Evolutionary conservation across 1,140 invertebrate species (phyloP).

Genomic region (Panagrolaimus sp.): DNA sequence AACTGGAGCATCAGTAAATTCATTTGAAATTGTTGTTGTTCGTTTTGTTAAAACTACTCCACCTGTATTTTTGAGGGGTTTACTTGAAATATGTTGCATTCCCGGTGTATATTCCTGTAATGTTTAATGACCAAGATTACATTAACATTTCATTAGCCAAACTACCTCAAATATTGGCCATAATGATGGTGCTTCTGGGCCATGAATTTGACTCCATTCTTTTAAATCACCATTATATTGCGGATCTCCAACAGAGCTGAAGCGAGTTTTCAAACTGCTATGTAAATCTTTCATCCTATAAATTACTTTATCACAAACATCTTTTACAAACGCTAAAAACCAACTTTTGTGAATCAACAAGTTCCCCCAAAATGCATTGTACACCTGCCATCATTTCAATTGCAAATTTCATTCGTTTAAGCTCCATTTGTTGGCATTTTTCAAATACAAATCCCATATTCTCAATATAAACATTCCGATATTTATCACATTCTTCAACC

Average conservation of each 20-base stretch:
- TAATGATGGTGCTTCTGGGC: constrained; percentile 35
- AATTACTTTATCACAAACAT: constrained; percentile 9
- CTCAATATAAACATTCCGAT: constrained; percentile 45
- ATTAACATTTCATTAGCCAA: too few species aligned
- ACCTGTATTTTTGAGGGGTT: constrained; percentile 9
- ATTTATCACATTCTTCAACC: constrained; percentile 43
- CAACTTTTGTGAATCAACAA: constrained; percentile 33
- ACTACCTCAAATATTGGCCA: constrained; percentile 46
- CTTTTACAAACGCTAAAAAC: constrained; percentile 11
- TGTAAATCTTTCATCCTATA: constrained; percentile 47
- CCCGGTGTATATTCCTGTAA: constrained; percentile 49
- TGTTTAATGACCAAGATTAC: constrained; percentile 20
- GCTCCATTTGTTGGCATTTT: constrained; percentile 54
- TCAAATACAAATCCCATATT: constrained; percentile 57
- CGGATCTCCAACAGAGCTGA: constrained; percentile 25
- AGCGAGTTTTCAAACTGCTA: constrained; percentile 28
- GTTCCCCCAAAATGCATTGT: constrained; percentile 43
- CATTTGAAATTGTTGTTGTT: constrained; percentile 33
- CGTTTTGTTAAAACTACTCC: constrained; percentile 47
- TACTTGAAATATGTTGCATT: constrained; percentile 41
- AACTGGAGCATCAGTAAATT: constrained; percentile 24
- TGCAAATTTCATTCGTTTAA: constrained; percentile 50
- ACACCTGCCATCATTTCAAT: constrained; percentile 52
- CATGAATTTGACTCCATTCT: constrained; percentile 45
- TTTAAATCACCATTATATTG: constrained; percentile 40